phyloP scores from a whole-genome alignment of 2,113 vertebrate genomes.

The Urocitellus parryii region DNA sequence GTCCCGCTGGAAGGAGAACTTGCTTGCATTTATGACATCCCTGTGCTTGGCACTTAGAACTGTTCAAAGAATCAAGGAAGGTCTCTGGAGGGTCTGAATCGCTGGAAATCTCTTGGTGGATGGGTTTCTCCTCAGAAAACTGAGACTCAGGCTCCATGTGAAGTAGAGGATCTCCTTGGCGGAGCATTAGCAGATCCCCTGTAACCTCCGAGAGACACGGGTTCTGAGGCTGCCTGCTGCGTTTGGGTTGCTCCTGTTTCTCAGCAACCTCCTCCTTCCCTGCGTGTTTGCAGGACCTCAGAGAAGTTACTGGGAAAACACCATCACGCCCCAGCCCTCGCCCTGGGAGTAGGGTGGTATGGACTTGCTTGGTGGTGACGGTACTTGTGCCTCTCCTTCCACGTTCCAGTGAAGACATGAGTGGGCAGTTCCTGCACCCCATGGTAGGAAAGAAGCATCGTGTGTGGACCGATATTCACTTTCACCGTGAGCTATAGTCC shows the following conservation, averaged over 20 bases:
- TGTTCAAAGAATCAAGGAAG: neutral
- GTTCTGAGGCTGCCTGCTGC: neutral
- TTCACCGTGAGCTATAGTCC: too few species aligned
- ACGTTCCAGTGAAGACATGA: too few species aligned
- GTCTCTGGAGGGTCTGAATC: neutral
- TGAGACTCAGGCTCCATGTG: neutral
- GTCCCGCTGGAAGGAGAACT: neutral
- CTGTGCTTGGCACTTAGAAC: neutral
- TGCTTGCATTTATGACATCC: neutral
- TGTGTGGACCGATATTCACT: neutral
- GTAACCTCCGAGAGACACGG: fast-evolving
- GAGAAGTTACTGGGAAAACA: neutral
- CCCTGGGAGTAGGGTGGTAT: neutral
- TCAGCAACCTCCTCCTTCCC: fast-evolving
- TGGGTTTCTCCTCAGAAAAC: neutral
- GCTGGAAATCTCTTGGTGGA: neutral
- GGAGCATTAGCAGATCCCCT: neutral
- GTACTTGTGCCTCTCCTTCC: neutral
- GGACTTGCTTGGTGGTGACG: neutral
- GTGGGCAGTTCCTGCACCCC: neutral
- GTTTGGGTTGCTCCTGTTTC: neutral
- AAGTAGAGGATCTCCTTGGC: neutral
- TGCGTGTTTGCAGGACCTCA: neutral
- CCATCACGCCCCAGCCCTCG: too few species aligned
- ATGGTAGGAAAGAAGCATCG: neutral